Conservation (phyloP, 2,888 invertebrate genomes). For the Smittia sp. region DNA sequence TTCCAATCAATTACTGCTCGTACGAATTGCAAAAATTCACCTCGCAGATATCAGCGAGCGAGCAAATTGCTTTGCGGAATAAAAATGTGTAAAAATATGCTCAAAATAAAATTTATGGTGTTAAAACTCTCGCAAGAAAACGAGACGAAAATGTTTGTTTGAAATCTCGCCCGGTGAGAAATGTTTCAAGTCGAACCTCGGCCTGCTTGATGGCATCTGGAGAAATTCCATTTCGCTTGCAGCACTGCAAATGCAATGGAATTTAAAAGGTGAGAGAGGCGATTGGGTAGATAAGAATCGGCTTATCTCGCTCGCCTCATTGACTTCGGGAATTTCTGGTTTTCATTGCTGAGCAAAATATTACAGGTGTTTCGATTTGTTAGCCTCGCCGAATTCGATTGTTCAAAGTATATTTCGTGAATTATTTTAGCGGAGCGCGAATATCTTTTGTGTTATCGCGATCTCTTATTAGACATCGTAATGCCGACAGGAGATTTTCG, state of each 20-base stretch:
- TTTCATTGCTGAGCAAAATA: not conserved
- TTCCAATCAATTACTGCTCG: conserved; percentile 20
- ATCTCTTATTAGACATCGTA: conserved; percentile 32
- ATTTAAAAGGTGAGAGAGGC: not conserved
- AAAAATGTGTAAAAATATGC: conserved; percentile 38
- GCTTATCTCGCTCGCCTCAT: not conserved
- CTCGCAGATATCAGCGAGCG: not conserved
- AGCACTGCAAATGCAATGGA: not conserved
- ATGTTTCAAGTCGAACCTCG: not conserved
- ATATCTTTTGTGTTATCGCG: conserved; percentile 21
- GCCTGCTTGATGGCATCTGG: not conserved
- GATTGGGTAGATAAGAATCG: conserved; percentile 30
- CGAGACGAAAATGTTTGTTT: not conserved
- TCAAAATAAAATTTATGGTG: conserved; percentile 40
- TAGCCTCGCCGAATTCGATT: not conserved
- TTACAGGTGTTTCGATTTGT: conserved; percentile 41
- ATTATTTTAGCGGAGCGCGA: not conserved
- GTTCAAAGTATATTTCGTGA: not conserved
- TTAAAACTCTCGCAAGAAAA: conserved; percentile 16
- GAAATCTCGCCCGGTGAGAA: not conserved
- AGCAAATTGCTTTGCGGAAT: conserved; percentile 33
- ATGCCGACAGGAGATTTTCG: conserved; percentile 12
- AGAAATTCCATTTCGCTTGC: not conserved
- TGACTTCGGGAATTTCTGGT: not conserved
- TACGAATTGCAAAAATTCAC: conserved; percentile 1